phyloP scores from a whole-genome alignment of 2,113 vertebrate species.

The Serilophus lunatus region DNA sequence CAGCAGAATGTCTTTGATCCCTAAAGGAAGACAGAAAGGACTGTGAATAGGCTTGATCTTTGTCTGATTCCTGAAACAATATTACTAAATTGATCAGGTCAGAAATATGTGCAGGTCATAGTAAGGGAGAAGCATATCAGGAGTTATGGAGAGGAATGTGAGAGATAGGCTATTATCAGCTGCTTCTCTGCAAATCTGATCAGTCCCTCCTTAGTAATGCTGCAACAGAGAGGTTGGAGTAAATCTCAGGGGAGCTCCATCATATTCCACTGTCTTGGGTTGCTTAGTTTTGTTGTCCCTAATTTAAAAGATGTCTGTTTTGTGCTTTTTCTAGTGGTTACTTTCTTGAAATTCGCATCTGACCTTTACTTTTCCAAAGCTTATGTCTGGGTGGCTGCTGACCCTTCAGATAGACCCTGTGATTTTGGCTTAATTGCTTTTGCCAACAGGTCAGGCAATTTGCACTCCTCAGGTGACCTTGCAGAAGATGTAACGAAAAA shows the following conservation, averaged over 20 bases:
- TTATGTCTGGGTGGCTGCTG: not conserved
- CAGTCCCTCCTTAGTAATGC: not conserved
- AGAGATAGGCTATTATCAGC: not conserved
- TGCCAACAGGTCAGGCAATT: not conserved
- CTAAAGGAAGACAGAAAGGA: not conserved
- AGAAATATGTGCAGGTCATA: not conserved
- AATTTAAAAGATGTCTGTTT: not conserved
- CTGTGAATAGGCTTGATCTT: not conserved
- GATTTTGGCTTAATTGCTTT: not conserved
- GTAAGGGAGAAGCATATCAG: not conserved
- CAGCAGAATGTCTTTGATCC: not conserved
- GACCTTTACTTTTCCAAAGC: not conserved
- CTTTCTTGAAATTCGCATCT: not conserved
- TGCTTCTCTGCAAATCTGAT: not conserved
- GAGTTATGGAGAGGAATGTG: accelerated
- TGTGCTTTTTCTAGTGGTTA: not conserved
- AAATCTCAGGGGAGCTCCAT: not conserved
- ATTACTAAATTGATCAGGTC: not conserved
- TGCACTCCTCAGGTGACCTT: not conserved
- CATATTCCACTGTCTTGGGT: not conserved
- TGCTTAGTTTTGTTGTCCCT: not conserved
- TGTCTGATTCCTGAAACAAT: not conserved
- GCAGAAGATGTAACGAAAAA: not conserved
- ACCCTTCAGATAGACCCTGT: not conserved
- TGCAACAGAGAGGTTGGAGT: not conserved